Conservation (phyloP, 2,888 invertebrate species). For the Lasius platythorax region DNA sequence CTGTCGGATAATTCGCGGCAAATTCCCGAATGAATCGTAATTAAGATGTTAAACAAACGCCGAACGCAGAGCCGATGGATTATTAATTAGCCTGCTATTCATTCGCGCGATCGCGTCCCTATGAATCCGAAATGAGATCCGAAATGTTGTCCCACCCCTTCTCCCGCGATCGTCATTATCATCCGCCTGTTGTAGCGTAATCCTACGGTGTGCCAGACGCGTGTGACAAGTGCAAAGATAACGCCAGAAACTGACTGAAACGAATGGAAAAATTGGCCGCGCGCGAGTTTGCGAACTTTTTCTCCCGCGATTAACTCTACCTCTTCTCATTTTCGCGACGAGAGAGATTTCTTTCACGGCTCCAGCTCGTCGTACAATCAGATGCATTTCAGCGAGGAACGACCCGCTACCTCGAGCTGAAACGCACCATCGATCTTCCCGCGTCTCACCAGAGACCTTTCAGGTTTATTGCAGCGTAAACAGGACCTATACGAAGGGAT, state of each 20-base stretch:
- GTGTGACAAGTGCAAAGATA: neutral
- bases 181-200: neutral
- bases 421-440: constrained; percentile 43
- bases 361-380: neutral
- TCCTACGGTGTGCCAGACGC: neutral
- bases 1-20: neutral
- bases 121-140: constrained; percentile 48
- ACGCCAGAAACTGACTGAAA: neutral
- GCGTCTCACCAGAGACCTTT: constrained; percentile 29
- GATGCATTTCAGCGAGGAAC: constrained; percentile 13
- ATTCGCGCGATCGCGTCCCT: constrained; percentile 38
- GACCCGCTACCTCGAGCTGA: neutral
- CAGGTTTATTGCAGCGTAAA: constrained; percentile 49
- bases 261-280: constrained; percentile 15
- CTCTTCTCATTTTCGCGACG: neutral
- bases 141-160: neutral
- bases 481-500: constrained; percentile 31
- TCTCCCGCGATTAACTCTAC: constrained; percentile 19
- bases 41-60: constrained; percentile 55
- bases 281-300: constrained; percentile 19
- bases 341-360: neutral
- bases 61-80: constrained; percentile 8
- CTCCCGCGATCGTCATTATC: neutral
- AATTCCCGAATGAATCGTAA: constrained; percentile 31
- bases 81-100: constrained; percentile 52